Percentiles rank a stretch among this genome's conserved stretches.
These are phyloP conservation scores for Osmerus mordax DNA, from an alignment of 2,113 vertebrate genomes.

Conservation along the genomic window DNA sequence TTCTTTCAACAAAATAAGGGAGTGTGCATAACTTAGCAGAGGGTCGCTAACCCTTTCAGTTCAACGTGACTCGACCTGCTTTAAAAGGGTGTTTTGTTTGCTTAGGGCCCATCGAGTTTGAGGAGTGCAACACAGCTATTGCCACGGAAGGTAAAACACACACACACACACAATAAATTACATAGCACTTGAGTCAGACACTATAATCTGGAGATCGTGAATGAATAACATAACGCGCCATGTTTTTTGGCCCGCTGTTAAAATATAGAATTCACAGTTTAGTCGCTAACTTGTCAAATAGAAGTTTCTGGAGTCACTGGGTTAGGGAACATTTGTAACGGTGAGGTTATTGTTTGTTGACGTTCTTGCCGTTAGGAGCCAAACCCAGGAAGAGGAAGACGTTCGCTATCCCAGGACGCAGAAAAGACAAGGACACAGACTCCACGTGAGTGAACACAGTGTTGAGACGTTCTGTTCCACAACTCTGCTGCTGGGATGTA, in stretches of 20 bases:
- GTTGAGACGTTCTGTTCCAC: too few relatives aligned
- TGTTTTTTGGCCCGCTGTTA: neutral
- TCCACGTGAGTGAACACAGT: slow-evolving; percentile 81
- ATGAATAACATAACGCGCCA: neutral
- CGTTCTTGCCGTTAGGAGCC: slow-evolving; percentile 67
- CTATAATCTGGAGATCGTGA: too few relatives aligned
- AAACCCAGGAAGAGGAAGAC: slow-evolving; percentile 92
- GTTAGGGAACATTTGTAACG: neutral
- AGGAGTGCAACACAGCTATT: slow-evolving; percentile 89
- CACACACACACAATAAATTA: neutral
- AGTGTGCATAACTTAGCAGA: slow-evolving; percentile 54
- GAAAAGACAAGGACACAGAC: slow-evolving; percentile 95
- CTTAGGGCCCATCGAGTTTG: slow-evolving; percentile 92
- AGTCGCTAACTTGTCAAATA: neutral
- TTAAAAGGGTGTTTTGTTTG: slow-evolving; percentile 38
- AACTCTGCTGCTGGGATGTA: too few relatives aligned
- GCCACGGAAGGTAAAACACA: slow-evolving; percentile 84
- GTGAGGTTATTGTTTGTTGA: neutral
- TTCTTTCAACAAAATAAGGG: slow-evolving; percentile 17
- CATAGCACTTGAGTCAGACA: too few relatives aligned
- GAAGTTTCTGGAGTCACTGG: neutral
- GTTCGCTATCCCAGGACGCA: slow-evolving; percentile 89
- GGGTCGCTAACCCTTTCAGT: slow-evolving; percentile 53
- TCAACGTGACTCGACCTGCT: slow-evolving; percentile 51
- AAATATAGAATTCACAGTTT: too few relatives aligned